Conservation (phyloP, 2,113 vertebrate genomes). For the Kryptolebias marmoratus region DNA sequence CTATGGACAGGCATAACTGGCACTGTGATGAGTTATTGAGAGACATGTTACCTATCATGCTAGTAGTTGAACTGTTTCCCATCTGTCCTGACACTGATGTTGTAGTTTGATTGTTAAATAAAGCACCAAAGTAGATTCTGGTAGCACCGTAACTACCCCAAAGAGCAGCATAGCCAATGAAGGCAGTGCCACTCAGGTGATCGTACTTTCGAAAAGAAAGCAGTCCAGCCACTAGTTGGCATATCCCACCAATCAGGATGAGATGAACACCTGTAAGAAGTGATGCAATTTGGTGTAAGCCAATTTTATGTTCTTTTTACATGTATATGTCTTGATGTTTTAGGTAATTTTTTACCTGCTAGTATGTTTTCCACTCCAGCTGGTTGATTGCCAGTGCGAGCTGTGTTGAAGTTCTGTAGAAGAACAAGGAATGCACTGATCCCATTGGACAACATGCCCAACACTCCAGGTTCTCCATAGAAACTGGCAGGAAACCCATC, state of each 20-base stretch:
- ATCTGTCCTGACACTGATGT: background rate
- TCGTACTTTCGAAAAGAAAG: conserved; percentile 89
- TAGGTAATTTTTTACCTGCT: conserved; percentile 75
- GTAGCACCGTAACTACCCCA: conserved; percentile 89
- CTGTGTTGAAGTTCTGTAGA: conserved; percentile 85
- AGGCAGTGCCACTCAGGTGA: conserved; percentile 86
- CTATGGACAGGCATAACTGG: conserved; percentile 36
- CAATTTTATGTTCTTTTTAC: background rate
- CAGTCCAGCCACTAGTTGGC: conserved; percentile 87
- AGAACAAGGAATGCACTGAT: conserved; percentile 89
- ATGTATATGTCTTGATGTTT: background rate
- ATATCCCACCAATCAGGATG: conserved; percentile 86
- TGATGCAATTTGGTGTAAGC: background rate
- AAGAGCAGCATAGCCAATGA: conserved; percentile 87
- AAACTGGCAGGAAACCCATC: conserved; percentile 89
- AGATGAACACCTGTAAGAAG: conserved; percentile 86
- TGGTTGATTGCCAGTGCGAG: conserved; percentile 68
- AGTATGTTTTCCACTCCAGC: conserved; percentile 84
- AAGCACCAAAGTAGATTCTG: conserved; percentile 77
- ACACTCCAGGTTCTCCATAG: conserved; percentile 88
- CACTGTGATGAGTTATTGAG: conserved; percentile 27
- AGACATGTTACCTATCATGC: background rate
- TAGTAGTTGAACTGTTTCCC: background rate
- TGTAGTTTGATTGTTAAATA: conserved; percentile 9
- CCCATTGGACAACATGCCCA: conserved; percentile 88